A percentile compares a stretch with the other conserved stretches of the same genome.
Evolutionary conservation across 2,888 invertebrate species (phyloP).

Genomic region (Cinara cedri): DNA sequence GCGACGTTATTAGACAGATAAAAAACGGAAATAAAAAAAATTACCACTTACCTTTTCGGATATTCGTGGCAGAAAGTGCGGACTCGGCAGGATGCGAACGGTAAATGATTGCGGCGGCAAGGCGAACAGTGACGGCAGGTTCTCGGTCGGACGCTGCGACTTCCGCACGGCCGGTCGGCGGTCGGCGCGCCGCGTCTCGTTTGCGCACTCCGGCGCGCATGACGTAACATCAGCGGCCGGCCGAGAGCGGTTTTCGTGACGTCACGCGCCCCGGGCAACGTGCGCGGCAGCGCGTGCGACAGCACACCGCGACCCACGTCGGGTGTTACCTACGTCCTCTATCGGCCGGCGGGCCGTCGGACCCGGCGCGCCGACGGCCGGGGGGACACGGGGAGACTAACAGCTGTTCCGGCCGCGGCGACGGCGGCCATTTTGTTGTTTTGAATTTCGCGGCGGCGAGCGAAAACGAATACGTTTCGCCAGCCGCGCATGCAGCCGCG

Average conservation of each 20-base stretch:
- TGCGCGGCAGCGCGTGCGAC: background rate
- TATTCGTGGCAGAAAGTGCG: background rate
- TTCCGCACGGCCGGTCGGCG: background rate
- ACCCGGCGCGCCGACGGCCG: no score
- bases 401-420: background rate
- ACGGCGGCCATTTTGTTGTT: background rate
- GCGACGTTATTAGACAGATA: background rate
- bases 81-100: background rate
- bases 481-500: no score
- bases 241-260: background rate
- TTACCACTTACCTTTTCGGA: background rate
- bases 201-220: slow-evolving; percentile 6
- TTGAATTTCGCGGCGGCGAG: background rate
- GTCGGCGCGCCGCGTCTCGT: background rate
- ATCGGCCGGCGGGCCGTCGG: background rate
- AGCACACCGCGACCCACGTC: background rate
- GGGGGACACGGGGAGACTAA: no score
- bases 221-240: background rate
- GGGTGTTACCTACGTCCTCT: background rate
- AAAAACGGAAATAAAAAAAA: background rate
- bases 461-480: no score
- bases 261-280: background rate
- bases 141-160: background rate
- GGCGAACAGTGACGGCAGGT: background rate
- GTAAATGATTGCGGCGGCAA: slow-evolving; percentile 4